Evolutionary conservation across 1,140 invertebrate species (phyloP).

Genomic region (Papilio polytes): DNA sequence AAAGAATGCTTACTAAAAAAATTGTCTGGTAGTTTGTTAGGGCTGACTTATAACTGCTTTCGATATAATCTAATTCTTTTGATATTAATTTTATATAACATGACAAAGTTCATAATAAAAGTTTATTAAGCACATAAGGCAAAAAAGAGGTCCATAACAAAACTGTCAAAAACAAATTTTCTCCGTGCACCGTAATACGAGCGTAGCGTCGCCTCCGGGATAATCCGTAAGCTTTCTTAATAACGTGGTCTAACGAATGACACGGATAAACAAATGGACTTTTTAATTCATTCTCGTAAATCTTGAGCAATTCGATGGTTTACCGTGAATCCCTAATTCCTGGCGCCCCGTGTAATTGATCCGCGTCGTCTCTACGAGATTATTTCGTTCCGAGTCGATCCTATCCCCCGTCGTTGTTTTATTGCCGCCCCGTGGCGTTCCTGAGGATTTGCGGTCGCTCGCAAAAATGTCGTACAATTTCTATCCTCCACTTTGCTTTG

Average conservation of each 20-base stretch:
- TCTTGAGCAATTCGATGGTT: conserved; percentile 66
- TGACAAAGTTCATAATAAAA: too few relatives aligned
- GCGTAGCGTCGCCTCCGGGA: conserved; percentile 10
- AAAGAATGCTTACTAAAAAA: too few relatives aligned
- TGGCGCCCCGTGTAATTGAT: conserved; percentile 65
- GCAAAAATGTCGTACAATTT: conserved; percentile 49
- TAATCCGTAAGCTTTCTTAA: conserved; percentile 16
- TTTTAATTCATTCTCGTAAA: conserved; percentile 62
- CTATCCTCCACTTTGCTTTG: conserved; percentile 16
- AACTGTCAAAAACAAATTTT: not conserved
- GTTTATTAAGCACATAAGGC: too few relatives aligned
- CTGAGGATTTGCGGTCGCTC: conserved; percentile 52
- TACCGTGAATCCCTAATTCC: conserved; percentile 57
- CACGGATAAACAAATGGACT: conserved; percentile 54
- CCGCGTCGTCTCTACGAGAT: conserved; percentile 59
- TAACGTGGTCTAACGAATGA: conserved; percentile 27
- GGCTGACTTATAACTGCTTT: too few relatives aligned
- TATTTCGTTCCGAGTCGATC: conserved; percentile 63
- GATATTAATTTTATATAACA: too few relatives aligned
- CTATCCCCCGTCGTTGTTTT: conserved; percentile 61
- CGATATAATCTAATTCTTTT: too few relatives aligned
- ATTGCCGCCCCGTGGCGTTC: conserved; percentile 51
- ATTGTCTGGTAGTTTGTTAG: too few relatives aligned
- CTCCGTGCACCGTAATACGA: not conserved
- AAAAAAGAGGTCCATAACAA: not conserved